These are phyloP conservation scores for Eupithecia dodoneata DNA, from an alignment of 2,888 invertebrate species.

Conservation along the genomic window DNA sequence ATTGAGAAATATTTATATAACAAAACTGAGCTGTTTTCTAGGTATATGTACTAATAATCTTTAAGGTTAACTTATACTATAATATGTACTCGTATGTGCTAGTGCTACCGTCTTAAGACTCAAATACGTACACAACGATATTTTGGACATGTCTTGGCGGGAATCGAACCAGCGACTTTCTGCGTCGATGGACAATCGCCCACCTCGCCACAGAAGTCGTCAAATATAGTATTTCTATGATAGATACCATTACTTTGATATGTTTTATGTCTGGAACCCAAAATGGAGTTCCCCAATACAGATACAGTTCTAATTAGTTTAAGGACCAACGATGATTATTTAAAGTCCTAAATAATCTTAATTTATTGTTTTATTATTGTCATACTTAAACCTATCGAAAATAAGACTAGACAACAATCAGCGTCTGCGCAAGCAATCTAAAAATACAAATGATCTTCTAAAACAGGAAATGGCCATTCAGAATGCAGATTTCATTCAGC, in stretches of 20 bases:
- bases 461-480: conserved; percentile 44
- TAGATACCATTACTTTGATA: too few species aligned
- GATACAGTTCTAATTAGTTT: too few species aligned
- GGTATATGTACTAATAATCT: not conserved
- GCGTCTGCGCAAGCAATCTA: conserved; percentile 21
- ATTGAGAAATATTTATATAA: not conserved
- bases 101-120: too few species aligned
- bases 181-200: not conserved
- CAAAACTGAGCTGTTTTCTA: not conserved
- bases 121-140: not conserved
- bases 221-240: not conserved
- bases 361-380: not conserved
- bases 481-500: conserved; percentile 33
- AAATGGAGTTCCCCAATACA: too few species aligned
- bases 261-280: too few species aligned
- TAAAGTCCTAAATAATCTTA: not conserved
- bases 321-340: not conserved
- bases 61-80: not conserved
- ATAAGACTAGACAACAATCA: not conserved
- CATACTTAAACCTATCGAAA: not conserved
- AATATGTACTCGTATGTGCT: too few species aligned
- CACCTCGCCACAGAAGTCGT: not conserved
- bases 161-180: not conserved
- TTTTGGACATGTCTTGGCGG: not conserved
- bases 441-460: conserved; percentile 36